Evolutionary conservation across 1,140 invertebrate genomes (phyloP), one percentile per base, ranked within the genome.

Genomic region (Zophobas morio): DNA sequence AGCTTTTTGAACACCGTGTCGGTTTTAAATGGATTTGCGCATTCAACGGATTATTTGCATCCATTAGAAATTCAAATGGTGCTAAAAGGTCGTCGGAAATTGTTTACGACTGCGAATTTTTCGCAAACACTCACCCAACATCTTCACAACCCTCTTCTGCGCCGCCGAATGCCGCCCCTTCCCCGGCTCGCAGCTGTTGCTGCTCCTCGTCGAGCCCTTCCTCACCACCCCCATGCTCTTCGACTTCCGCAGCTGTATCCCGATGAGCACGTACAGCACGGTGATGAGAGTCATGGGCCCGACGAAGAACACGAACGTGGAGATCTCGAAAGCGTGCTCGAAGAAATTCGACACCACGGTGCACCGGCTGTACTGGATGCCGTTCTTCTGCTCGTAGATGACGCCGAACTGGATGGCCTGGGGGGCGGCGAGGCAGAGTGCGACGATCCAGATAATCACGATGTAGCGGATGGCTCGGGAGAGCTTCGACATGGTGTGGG

Each of bases 381-480:
- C 83, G 53, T 81, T 78, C 2, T 77, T 75, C 8, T 56, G 6
- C 40, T 83, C 79, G 60, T 84, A 82, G 32, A 82, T 76, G 40
- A 88, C 81, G 8, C 86, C 86, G 70, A 88, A 87, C 78, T 88
- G 88, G 1, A 89, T 87, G 1, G 89, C 88, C 75, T 89, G 86
- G 0, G 91, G 91, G 36, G 90, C 79, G 8, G 91, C 91, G 37
- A 88, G 87, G 46, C 87, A 80, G n/a, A 88, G 82, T 36, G 90
- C 87, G 0, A 90, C 79, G 0, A 91, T 78, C 92, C 92, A 93
- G 73, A 92, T 90, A 20, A 86, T 81, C 1, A 89, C 70, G 42
- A 93, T 91, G 71, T 89, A 88, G 75, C 88, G 88, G 20, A 92
- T 84, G 8, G 90, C 91, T 46, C 93, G 85, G 8, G 89, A 89